Conservation (phyloP, 2,888 invertebrate species). For the Phaedon cochleariae region DNA sequence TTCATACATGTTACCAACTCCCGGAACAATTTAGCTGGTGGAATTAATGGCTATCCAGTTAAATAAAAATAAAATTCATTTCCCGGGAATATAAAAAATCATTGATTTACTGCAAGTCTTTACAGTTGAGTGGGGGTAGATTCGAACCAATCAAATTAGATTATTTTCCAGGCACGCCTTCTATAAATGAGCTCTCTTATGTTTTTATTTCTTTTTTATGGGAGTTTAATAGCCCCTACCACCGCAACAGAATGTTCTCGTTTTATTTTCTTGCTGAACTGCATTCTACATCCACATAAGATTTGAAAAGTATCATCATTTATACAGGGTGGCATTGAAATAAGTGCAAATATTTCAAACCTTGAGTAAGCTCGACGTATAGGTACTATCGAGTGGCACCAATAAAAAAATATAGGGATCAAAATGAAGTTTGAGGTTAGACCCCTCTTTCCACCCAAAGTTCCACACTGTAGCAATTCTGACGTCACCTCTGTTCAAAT, state of each 20-base stretch:
- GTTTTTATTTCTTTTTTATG: constrained; percentile 57
- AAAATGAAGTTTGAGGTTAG: too few species aligned
- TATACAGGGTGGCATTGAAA: not conserved
- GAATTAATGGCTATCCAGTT: constrained; percentile 28
- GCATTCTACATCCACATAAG: constrained; percentile 27
- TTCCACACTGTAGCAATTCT: too few species aligned
- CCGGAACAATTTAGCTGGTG: constrained; percentile 17
- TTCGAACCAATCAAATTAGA: constrained; percentile 52
- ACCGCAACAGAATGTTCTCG: constrained; percentile 37
- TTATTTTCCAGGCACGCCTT: constrained; percentile 51
- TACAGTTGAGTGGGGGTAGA: constrained; percentile 34
- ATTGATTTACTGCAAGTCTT: constrained; percentile 52
- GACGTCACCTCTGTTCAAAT: too few species aligned
- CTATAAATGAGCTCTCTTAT: constrained; percentile 54
- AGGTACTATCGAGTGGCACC: too few species aligned
- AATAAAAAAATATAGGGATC: too few species aligned
- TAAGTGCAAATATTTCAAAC: too few species aligned
- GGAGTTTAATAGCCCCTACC: constrained; percentile 47
- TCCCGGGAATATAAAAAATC: constrained; percentile 54
- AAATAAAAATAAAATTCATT: constrained; percentile 52
- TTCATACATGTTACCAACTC: not conserved
- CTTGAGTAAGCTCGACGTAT: too few species aligned
- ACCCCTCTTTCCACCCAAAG: too few species aligned
- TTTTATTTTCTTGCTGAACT: constrained; percentile 31
- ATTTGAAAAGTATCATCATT: constrained; percentile 24